Evolutionary conservation across 2,888 invertebrate species (phyloP).

Genomic region (Aphrophora alni): DNA sequence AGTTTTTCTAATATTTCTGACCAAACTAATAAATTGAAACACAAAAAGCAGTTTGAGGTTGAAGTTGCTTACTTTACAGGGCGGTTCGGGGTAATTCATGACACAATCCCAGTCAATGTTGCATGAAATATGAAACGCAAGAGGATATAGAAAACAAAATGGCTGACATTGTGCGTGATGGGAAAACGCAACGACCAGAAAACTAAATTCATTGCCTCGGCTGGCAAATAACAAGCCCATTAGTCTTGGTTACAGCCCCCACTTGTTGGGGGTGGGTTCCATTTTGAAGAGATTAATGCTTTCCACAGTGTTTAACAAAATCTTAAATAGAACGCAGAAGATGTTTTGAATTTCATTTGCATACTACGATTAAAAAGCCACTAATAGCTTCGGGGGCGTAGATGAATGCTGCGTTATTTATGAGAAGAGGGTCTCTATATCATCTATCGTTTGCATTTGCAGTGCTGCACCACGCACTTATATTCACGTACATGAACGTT

Average conservation of each 20-base stretch:
- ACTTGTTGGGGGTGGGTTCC: neutral
- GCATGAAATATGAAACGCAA: conserved; percentile 35
- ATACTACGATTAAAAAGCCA: neutral
- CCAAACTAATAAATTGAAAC: no score
- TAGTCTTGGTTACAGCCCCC: conserved; percentile 14
- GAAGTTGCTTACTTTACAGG: neutral
- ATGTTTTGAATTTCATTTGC: neutral
- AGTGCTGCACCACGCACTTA: no score
- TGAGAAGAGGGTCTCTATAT: neutral
- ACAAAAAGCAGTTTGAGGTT: no score
- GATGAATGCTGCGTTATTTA: neutral
- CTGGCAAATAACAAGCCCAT: conserved; percentile 30
- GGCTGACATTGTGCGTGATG: conserved; percentile 13
- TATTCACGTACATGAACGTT: no score
- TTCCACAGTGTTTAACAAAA: neutral
- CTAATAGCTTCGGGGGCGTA: neutral
- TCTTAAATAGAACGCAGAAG: neutral
- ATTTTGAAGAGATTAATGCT: neutral
- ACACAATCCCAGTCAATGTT: conserved; percentile 32
- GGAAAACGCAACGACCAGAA: conserved; percentile 36
- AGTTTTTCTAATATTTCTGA: no score
- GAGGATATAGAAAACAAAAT: conserved; percentile 35
- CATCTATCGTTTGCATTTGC: no score
- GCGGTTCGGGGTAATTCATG: neutral
- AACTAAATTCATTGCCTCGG: conserved; percentile 33